Evolutionary conservation across 2,888 invertebrate species (phyloP).

Genomic region (Plebejus melissa): DNA sequence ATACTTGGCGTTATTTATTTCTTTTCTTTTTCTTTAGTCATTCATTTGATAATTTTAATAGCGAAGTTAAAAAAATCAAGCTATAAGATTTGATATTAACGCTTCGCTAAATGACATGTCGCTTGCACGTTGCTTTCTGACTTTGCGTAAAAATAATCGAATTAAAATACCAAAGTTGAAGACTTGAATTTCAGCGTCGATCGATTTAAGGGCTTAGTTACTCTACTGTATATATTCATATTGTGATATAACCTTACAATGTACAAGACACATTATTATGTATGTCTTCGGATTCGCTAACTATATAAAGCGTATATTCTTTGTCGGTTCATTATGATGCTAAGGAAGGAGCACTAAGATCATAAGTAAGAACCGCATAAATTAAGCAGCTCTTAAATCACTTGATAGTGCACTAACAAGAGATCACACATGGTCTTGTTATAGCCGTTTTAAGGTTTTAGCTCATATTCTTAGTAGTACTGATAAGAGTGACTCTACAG

Average conservation of each 20-base stretch:
- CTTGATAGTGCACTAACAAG: not conserved
- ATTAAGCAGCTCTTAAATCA: not conserved
- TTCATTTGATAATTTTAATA: no score
- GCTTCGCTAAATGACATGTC: not conserved
- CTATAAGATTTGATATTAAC: not conserved
- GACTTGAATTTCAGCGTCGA: no score
- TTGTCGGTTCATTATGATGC: slow-evolving; percentile 3
- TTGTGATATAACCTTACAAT: slow-evolving; percentile 10
- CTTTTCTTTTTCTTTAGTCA: no score
- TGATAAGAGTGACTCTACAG: no score
- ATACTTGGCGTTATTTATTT: no score
- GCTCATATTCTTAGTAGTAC: no score
- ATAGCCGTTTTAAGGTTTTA: no score
- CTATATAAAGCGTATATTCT: slow-evolving; percentile 27
- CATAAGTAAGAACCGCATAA: not conserved
- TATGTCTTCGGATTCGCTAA: slow-evolving; percentile 20
- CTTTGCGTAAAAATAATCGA: no score
- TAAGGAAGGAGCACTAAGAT: not conserved
- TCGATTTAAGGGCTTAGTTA: not conserved
- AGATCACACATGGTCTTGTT: no score
- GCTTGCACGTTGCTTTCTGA: not conserved
- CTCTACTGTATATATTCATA: not conserved
- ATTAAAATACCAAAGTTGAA: no score
- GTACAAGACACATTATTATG: not conserved
- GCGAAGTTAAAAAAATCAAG: no score